phyloP scores from a whole-genome alignment of 2,888 invertebrate species.

The Dolichopus griseipennis region DNA sequence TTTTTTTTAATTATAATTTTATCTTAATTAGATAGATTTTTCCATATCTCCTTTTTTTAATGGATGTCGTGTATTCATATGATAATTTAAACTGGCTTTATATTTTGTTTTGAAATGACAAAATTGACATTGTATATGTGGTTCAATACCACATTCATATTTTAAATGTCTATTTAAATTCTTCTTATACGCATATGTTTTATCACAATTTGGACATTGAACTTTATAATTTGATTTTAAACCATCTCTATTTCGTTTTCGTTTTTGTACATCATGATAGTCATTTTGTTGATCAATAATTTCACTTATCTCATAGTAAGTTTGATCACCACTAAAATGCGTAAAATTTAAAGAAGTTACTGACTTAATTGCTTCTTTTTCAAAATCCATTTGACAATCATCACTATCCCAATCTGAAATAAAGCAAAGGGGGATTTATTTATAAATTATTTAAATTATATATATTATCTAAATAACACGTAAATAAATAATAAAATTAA shows the following conservation, averaged over 20 bases:
- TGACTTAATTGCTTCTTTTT: constrained; percentile 30
- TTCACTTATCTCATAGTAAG: constrained; percentile 24
- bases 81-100: constrained; percentile 47
- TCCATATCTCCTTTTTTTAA: neutral
- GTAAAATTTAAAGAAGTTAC: constrained; percentile 36
- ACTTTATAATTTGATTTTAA: constrained; percentile 10
- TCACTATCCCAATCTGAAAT: neutral
- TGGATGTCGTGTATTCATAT: constrained; percentile 42
- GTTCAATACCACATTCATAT: constrained; percentile 51
- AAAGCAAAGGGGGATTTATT: neutral
- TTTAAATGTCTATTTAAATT: constrained; percentile 51
- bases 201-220: constrained; percentile 49
- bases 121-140: constrained; percentile 48
- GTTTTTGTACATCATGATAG: constrained; percentile 12
- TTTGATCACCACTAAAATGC: too few species aligned
- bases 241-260: neutral
- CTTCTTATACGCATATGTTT: constrained; percentile 50
- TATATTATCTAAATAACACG: too few species aligned
- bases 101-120: constrained; percentile 48
- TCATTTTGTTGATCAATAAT: constrained; percentile 12
- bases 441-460: too few species aligned
- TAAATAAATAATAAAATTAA: too few species aligned
- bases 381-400: neutral
- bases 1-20: too few species aligned
- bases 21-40: neutral